phyloP scores from a whole-genome alignment of 2,888 invertebrate genomes.

The Leucozona laternaria region DNA sequence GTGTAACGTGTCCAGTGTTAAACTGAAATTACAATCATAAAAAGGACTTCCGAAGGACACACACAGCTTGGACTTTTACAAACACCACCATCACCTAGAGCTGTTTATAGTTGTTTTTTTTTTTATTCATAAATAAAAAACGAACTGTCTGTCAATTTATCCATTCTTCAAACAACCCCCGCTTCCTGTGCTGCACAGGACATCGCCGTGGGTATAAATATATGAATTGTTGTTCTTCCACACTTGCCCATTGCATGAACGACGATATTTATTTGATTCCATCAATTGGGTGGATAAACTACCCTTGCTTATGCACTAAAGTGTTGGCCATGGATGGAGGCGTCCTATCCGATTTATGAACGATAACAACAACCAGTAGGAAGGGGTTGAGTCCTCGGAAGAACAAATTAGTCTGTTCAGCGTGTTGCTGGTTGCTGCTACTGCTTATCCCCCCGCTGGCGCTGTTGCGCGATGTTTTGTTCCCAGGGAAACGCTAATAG shows the following conservation, averaged over 20 bases:
- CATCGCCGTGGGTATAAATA: no score
- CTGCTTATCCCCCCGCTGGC: conserved; percentile 26
- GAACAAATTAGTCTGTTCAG: conserved; percentile 40
- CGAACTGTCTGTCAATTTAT: conserved; percentile 65
- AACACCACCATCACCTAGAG: conserved; percentile 6
- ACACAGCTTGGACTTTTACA: conserved; percentile 19
- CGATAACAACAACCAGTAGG: conserved; percentile 23
- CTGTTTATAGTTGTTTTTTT: conserved; percentile 29
- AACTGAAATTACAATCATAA: conserved; percentile 54
- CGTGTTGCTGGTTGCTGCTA: conserved; percentile 21
- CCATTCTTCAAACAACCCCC: conserved; percentile 10
- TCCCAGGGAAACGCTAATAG: conserved; percentile 55
- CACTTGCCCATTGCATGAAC: conserved; percentile 33
- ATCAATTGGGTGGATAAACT: conserved; percentile 60
- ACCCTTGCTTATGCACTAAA: conserved; percentile 46
- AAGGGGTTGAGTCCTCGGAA: not conserved
- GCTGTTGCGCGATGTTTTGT: conserved; percentile 58
- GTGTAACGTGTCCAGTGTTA: conserved; percentile 52
- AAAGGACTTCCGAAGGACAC: conserved; percentile 45
- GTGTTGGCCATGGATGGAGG: conserved; percentile 45
- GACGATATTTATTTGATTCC: conserved; percentile 64
- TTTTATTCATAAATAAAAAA: conserved; percentile 61
- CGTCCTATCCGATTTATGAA: conserved; percentile 43
- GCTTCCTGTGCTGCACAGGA: conserved; percentile 26
- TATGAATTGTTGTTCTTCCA: conserved; percentile 16